phyloP scores from a whole-genome alignment of 1,140 invertebrate species.

The Drosophila mayri region DNA sequence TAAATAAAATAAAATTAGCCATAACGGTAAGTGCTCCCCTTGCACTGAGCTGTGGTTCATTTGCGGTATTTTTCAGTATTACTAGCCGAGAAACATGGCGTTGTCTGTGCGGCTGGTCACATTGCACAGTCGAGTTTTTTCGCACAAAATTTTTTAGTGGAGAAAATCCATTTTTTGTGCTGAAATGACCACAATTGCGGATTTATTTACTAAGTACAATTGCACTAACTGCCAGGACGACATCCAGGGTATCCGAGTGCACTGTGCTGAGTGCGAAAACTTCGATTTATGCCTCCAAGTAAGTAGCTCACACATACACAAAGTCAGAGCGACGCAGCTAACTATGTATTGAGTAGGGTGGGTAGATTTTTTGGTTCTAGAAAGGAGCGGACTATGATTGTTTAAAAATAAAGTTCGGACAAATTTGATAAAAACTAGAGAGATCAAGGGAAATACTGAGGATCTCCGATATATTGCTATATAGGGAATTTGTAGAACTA shows the following conservation, averaged over 20 bases:
- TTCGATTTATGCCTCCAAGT: conserved; percentile 97
- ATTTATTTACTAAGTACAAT: conserved; percentile 91
- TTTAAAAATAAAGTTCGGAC: not conserved
- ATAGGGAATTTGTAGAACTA: not conserved
- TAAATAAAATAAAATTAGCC: not conserved
- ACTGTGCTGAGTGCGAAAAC: conserved; percentile 94
- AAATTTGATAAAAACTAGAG: not conserved
- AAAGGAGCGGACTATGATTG: not conserved
- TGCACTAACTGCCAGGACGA: conserved; percentile 97
- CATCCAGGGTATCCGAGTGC: conserved; percentile 93
- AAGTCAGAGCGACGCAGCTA: conserved; percentile 16
- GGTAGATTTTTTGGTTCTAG: conserved; percentile 6
- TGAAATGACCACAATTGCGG: conserved; percentile 77
- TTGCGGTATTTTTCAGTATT: not conserved
- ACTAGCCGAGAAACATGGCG: conserved; percentile 16
- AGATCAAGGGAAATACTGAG: not conserved
- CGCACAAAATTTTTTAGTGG: conserved; percentile 47
- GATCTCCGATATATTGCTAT: not conserved
- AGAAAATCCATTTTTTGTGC: conserved; percentile 42
- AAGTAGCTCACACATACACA: conserved; percentile 83
- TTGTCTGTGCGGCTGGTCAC: conserved; percentile 36
- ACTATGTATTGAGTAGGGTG: conserved; percentile 22
- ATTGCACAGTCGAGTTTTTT: conserved; percentile 50
- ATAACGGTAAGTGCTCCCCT: not conserved
- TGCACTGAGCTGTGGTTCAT: conserved; percentile 10